Conservation (phyloP, 30 jellyfish, hydroid and myxozoan species). For the Cassiopea xamachana region DNA sequence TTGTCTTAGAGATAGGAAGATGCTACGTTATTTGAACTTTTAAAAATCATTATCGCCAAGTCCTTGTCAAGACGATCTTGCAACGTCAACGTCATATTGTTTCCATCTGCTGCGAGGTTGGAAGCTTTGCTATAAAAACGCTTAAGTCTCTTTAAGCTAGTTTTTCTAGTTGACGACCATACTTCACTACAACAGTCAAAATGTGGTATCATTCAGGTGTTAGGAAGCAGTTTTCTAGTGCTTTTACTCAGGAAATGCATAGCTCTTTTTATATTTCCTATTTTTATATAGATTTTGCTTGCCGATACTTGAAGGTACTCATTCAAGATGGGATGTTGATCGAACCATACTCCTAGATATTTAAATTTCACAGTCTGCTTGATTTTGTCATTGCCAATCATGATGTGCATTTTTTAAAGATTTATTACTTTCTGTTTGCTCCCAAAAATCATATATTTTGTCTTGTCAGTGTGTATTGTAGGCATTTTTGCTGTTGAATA, state of each 20-base stretch:
- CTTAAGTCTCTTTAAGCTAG: slow-evolving; percentile 32
- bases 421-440: slow-evolving; percentile 13
- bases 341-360: no score
- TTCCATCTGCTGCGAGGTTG: slow-evolving; percentile 7
- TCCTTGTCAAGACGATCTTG: not conserved
- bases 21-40: slow-evolving; percentile 7
- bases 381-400: not conserved
- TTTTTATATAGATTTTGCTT: no score
- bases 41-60: slow-evolving; percentile 21
- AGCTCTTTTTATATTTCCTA: slow-evolving; percentile 5
- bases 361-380: no score
- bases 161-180: slow-evolving; percentile 56
- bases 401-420: slow-evolving; percentile 4
- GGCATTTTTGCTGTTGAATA: slow-evolving; percentile 35
- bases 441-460: slow-evolving; percentile 16
- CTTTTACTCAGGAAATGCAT: not conserved
- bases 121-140: slow-evolving; percentile 7
- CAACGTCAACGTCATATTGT: not conserved
- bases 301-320: no score
- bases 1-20: not conserved
- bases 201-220: slow-evolving; percentile 19
- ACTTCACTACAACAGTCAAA: slow-evolving; percentile 50
- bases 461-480: slow-evolving; percentile 21
- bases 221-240: slow-evolving; percentile 26
- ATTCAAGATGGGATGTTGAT: no score